Percentiles rank a stretch among this genome's conserved stretches.
Evolutionary conservation across 2,113 vertebrate genomes (phyloP).

Genomic region (Caloenas nicobarica): DNA sequence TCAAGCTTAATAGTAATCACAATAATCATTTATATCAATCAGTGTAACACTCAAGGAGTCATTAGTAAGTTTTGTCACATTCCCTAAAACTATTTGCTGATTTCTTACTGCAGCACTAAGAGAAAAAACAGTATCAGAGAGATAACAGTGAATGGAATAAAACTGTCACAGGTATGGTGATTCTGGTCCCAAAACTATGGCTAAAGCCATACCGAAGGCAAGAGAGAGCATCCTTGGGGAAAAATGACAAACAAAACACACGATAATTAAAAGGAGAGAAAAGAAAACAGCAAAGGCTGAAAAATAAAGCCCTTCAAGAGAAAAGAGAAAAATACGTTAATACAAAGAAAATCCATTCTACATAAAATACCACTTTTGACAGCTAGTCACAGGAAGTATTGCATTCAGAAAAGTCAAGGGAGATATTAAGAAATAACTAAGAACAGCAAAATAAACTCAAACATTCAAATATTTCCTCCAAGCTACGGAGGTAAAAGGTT

Average conservation of each 20-base stretch:
- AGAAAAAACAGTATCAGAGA: background rate
- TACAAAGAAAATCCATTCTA: background rate
- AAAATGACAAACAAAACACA: background rate
- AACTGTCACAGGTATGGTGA: background rate
- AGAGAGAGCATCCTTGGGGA: background rate
- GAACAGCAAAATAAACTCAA: background rate
- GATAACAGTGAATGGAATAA: background rate
- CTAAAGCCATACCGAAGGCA: background rate
- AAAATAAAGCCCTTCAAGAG: background rate
- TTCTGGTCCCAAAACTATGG: background rate
- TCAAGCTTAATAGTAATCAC: background rate
- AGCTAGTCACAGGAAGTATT: background rate
- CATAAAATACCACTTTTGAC: background rate
- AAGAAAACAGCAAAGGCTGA: background rate
- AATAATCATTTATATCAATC: background rate
- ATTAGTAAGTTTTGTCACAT: background rate
- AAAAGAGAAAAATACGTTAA: background rate
- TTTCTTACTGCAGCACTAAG: background rate
- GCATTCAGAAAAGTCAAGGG: background rate
- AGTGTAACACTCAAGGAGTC: background rate
- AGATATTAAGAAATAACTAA: background rate
- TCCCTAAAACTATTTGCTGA: background rate
- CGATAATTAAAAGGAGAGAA: background rate
- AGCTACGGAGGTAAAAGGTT: background rate
- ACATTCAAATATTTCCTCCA: background rate